Evolutionary conservation across 1,140 invertebrate species (phyloP).

Genomic region (Brevipalpus yothersi): DNA sequence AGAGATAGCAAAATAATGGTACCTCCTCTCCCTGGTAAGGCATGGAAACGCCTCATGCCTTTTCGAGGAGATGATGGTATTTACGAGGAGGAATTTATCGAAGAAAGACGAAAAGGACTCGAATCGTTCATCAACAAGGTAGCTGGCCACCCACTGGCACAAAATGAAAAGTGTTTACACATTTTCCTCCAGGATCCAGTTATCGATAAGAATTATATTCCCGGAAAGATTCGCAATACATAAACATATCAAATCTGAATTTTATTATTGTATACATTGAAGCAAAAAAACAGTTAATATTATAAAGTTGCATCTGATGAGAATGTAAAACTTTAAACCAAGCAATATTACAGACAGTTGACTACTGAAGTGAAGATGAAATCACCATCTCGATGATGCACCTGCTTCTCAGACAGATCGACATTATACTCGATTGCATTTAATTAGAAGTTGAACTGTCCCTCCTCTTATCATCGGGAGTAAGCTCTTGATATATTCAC

Average conservation of each 20-base stretch:
- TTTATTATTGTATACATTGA: too few relatives aligned
- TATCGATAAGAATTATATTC: conserved; percentile 98
- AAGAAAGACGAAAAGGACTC: conserved; percentile 87
- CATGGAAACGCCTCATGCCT: conserved; percentile 89
- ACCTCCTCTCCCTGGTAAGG: conserved; percentile 67
- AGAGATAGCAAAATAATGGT: conserved; percentile 99
- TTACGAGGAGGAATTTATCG: conserved; percentile 98
- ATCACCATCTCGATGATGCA: too few relatives aligned
- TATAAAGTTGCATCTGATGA: too few relatives aligned
- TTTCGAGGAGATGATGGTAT: conserved; percentile 96
- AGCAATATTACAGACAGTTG: too few relatives aligned
- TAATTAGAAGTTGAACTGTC: too few relatives aligned
- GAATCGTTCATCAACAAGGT: conserved; percentile 99
- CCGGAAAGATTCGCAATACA: conserved; percentile 93
- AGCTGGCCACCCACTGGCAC: conserved; percentile 95
- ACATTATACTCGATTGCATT: too few relatives aligned
- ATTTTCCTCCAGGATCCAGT: conserved; percentile 94
- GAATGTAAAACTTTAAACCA: too few relatives aligned
- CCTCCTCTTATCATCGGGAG: too few relatives aligned
- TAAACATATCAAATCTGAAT: conserved; percentile 15
- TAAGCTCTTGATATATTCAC: too few relatives aligned
- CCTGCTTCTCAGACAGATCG: too few relatives aligned
- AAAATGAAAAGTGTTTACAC: conserved; percentile 96
- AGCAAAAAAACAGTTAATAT: too few relatives aligned
- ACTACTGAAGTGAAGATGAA: too few relatives aligned